These are phyloP conservation scores for Saguinus midas DNA, from an alignment of 2,113 vertebrate genomes.

Conservation along the genomic window DNA sequence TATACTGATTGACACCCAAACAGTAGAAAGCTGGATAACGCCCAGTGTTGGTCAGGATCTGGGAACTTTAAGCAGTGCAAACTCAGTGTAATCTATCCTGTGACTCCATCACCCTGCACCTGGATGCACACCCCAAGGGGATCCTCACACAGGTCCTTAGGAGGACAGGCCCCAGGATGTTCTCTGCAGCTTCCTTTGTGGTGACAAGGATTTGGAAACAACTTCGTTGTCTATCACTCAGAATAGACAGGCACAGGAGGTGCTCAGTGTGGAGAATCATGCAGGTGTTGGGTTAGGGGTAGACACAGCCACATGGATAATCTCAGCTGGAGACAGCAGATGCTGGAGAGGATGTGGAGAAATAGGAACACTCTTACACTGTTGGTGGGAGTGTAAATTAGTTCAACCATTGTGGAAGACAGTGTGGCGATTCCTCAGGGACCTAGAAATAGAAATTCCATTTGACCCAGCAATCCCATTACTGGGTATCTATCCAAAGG, in stretches of 20 bases:
- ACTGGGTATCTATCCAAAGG: no score
- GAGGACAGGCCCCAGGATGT: background rate
- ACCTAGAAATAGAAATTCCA: no score
- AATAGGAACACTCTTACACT: no score
- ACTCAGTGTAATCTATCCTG: background rate
- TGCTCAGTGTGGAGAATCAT: accelerated
- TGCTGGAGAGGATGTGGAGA: no score
- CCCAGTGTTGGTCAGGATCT: no score
- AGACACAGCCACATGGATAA: accelerated
- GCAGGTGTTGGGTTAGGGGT: background rate
- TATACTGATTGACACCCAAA: background rate
- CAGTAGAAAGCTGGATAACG: background rate
- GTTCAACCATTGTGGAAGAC: no score
- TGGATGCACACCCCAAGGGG: background rate
- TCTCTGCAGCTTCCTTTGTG: background rate
- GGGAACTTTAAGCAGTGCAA: background rate
- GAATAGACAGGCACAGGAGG: background rate
- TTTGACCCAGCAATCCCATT: no score
- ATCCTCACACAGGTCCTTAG: background rate
- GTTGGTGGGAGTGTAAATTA: no score
- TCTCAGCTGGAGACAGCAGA: no score
- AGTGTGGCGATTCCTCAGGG: no score
- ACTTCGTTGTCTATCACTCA: background rate
- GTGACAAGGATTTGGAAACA: background rate
- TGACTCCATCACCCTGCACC: background rate